Base-by-base conservation (phyloP, 2,888 invertebrate species). In the Drosophila parthenogenetica region DNA sequence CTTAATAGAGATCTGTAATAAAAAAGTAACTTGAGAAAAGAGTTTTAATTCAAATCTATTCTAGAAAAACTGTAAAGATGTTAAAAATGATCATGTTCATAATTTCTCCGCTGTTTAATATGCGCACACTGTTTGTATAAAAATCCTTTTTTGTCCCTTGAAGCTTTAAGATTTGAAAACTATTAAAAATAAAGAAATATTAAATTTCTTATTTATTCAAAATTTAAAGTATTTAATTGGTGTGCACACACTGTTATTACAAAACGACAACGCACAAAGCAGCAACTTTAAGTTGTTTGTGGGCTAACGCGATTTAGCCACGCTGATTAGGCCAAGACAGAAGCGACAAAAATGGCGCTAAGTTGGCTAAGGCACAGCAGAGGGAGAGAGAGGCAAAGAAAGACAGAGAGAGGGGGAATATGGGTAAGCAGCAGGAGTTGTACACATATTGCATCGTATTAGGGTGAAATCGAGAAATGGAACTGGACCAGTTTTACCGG, bases 401-500 rank as follows among this genome's bases (percentile, higher is more conserved):
- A 71, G 69, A 54, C 37, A 14, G 49, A 66, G 61, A 69, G 74
- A 68, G 69, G 69, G 70, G 69, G 68, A 71, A 54, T 45, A 37
- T 35, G 58, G 39, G 55, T 64, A 55, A 71, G 71, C 57, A 69
- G 73, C 69, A 77, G 73, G 69, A 76, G 77, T 73, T 66, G 66
- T 63, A 70, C 35, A 35, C 13, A 35, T 35, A 35, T 35, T 13
- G 35, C 8, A 29, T 70, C 64, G 72, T 73, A 82, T 84, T 84
- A 84, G 86, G 89, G 81, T 82, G 82, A 87, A 88, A 82, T 79
- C 86, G 78, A 74, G 81, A 77, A 85, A 87, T 78, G 72, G 71
- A 83, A 87, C 79, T 87, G 85, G 89, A 91, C 90, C 90, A 90
- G 90, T 90, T 90, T 90, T 69, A 90, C 89, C 91, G 90, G 90